Conservation (phyloP, 2,888 invertebrate species). For the Eretmocerus hayati region DNA sequence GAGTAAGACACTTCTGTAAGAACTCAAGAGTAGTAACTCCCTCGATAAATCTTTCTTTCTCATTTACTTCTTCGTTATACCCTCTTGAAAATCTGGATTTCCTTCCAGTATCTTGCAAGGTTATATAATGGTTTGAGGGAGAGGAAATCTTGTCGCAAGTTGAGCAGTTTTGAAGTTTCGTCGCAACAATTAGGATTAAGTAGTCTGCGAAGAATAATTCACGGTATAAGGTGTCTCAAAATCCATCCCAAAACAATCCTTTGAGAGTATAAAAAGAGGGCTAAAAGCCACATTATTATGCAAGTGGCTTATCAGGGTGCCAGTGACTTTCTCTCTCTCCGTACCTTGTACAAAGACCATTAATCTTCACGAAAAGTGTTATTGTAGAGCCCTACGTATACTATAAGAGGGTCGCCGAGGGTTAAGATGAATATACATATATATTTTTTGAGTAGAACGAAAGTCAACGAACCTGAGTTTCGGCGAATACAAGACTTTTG, state of each 20-base stretch:
- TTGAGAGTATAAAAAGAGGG: slow-evolving; percentile 1
- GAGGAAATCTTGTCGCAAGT: too few relatives aligned
- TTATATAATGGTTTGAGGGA: too few relatives aligned
- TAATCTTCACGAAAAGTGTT: slow-evolving; percentile 20
- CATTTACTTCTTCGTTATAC: too few relatives aligned
- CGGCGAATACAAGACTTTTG: slow-evolving; percentile 78
- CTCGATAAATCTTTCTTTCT: too few relatives aligned
- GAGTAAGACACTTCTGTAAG: too few relatives aligned
- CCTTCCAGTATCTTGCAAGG: too few relatives aligned
- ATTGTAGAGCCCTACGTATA: too few relatives aligned
- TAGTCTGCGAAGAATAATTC: slow-evolving; percentile 6
- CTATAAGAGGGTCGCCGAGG: background rate
- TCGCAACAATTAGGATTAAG: too few relatives aligned
- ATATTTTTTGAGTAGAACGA: background rate
- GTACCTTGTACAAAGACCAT: slow-evolving; percentile 9
- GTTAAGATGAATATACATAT: background rate
- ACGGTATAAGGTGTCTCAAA: slow-evolving; percentile 8
- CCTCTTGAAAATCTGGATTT: too few relatives aligned
- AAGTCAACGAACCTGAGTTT: slow-evolving; percentile 65
- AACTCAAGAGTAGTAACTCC: too few relatives aligned
- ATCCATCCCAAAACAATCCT: background rate
- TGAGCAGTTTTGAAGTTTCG: too few relatives aligned
- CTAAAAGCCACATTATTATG: slow-evolving; percentile 15
- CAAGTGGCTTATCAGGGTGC: slow-evolving; percentile 18
- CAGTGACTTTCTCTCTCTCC: background rate